A percentile compares a stretch with the other conserved stretches of the same genome.
Conservation (phyloP, 2,888 invertebrate genomes). For the Aleiodes testaceus region DNA sequence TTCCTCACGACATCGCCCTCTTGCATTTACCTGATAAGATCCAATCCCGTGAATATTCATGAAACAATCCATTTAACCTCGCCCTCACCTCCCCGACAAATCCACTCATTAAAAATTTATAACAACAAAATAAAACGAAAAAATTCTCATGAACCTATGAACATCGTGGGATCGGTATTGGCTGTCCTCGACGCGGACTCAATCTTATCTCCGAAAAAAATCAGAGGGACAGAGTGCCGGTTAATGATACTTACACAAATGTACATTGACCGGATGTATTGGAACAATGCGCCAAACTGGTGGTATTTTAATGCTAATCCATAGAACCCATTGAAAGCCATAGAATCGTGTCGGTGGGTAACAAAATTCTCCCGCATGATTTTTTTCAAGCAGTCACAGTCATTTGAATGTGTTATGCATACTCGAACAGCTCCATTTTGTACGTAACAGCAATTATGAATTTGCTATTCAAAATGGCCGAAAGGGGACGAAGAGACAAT, state of each 20-base stretch:
- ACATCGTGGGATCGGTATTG: slow-evolving; percentile 45
- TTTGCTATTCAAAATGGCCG: too few species aligned
- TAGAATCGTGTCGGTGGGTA: slow-evolving; percentile 22
- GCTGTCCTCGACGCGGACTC: slow-evolving; percentile 41
- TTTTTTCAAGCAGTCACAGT: too few species aligned
- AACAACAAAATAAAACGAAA: not conserved
- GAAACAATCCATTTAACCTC: slow-evolving; percentile 46
- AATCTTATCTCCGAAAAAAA: slow-evolving; percentile 48
- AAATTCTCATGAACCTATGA: slow-evolving; percentile 7
- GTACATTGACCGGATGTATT: slow-evolving; percentile 57
- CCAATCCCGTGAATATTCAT: not conserved
- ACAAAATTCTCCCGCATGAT: not conserved
- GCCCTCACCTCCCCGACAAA: slow-evolving; percentile 42
- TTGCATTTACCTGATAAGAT: not conserved
- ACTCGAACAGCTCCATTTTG: too few species aligned
- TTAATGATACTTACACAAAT: slow-evolving; percentile 54
- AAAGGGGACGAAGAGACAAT: slow-evolving; percentile 4
- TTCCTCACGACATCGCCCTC: too few species aligned
- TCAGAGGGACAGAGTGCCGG: slow-evolving; percentile 36
- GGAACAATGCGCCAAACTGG: slow-evolving; percentile 49
- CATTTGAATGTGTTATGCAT: too few species aligned
- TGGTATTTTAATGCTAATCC: slow-evolving; percentile 55
- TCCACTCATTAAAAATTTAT: slow-evolving; percentile 48
- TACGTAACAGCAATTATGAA: too few species aligned
- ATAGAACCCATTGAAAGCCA: slow-evolving; percentile 28